Conservation (phyloP, 2,888 invertebrate species). For the Tillus elongatus region DNA sequence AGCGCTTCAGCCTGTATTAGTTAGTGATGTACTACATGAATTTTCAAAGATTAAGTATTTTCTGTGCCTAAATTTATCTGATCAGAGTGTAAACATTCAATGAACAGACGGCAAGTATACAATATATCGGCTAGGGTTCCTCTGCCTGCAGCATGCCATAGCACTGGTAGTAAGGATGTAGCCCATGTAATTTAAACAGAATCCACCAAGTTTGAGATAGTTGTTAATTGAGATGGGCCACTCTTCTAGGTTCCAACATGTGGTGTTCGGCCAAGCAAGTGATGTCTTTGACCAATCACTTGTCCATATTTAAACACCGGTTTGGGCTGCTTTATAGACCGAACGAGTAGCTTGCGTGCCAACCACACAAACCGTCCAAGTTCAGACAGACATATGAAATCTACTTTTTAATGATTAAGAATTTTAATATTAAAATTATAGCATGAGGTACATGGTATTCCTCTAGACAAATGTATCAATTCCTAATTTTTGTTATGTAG, state of each 20-base stretch:
- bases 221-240: slow-evolving; percentile 11
- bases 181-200: slow-evolving; percentile 12
- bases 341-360: slow-evolving; percentile 14
- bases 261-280: slow-evolving; percentile 12
- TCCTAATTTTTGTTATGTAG: no score
- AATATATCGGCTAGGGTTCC: slow-evolving; percentile 24
- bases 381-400: no score
- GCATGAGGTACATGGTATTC: no score
- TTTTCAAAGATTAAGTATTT: no score
- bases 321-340: slow-evolving; percentile 14
- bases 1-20: no score
- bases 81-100: slow-evolving; percentile 18
- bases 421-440: no score
- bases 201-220: neutral
- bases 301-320: neutral
- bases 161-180: slow-evolving; percentile 15
- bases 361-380: slow-evolving; percentile 14
- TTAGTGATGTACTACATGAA: no score
- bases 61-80: no score
- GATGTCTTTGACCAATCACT: neutral
- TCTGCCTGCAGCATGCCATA: slow-evolving; percentile 21
- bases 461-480: no score
- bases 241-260: slow-evolving; percentile 18
- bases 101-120: slow-evolving; percentile 19
- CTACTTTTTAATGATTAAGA: no score